These are phyloP conservation scores for Spea multiplicata DNA, from an alignment of 2,113 vertebrate genomes.

Conservation along the genomic window DNA sequence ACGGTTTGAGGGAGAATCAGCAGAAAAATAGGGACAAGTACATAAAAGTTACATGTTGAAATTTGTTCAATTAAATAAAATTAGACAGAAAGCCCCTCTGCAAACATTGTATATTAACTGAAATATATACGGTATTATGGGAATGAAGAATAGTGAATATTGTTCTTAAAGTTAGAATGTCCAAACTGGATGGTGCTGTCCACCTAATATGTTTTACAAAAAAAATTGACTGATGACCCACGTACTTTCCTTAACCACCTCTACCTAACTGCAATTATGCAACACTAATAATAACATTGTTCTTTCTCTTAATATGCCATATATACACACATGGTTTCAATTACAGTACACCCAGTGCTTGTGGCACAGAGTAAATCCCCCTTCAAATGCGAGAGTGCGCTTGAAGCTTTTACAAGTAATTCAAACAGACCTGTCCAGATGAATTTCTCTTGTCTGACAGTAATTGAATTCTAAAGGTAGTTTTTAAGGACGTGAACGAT, in stretches of 20 bases:
- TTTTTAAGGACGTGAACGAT: slow-evolving; percentile 30
- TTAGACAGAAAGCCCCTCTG: too few relatives aligned
- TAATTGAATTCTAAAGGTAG: slow-evolving; percentile 49
- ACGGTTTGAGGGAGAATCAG: too few relatives aligned
- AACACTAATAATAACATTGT: slow-evolving; percentile 45
- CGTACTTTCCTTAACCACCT: slow-evolving; percentile 4
- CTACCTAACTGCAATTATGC: slow-evolving; percentile 37
- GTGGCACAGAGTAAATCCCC: slow-evolving; percentile 34
- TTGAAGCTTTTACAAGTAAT: slow-evolving; percentile 44
- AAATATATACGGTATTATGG: too few relatives aligned
- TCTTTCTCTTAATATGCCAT: slow-evolving; percentile 38
- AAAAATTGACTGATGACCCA: background rate
- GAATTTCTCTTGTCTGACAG: slow-evolving; percentile 42
- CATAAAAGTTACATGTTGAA: too few relatives aligned
- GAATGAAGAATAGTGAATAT: too few relatives aligned
- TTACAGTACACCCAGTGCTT: slow-evolving; percentile 39
- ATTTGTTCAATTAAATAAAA: too few relatives aligned
- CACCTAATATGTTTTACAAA: background rate
- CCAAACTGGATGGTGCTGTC: background rate
- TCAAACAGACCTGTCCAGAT: slow-evolving; percentile 45
- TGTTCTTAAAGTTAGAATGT: too few relatives aligned
- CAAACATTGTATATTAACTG: too few relatives aligned
- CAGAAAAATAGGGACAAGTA: too few relatives aligned
- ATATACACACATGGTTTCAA: slow-evolving; percentile 45
- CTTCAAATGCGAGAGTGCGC: slow-evolving; percentile 29